phyloP scores from a whole-genome alignment of 2,888 invertebrate genomes.

The Limnephilus auricula region DNA sequence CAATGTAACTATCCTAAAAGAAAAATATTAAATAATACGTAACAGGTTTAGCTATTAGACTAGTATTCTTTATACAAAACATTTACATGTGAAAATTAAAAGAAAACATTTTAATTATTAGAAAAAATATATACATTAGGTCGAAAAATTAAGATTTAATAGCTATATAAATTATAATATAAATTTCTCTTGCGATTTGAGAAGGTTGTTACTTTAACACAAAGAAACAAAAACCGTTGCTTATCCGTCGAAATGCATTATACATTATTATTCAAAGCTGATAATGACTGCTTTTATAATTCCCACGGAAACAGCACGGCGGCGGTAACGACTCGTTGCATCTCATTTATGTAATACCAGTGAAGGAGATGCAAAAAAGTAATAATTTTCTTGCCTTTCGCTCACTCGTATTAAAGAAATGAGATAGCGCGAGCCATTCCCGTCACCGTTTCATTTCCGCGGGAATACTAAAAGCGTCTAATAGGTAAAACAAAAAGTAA shows the following conservation, averaged over 20 bases:
- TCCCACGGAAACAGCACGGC: no score
- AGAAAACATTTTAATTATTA: slow-evolving; percentile 40
- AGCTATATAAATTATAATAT: no score
- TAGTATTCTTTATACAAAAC: slow-evolving; percentile 64
- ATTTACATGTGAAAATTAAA: slow-evolving; percentile 58
- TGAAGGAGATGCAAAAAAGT: no score
- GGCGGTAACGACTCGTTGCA: no score
- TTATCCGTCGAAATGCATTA: neutral
- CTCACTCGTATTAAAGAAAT: no score
- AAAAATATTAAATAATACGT: slow-evolving; percentile 13
- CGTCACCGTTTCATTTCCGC: no score
- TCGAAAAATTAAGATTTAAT: neutral
- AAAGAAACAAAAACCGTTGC: neutral
- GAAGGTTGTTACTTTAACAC: neutral
- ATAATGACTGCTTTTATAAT: no score
- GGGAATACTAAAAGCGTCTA: no score
- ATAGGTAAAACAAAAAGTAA: neutral
- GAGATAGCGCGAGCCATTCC: no score
- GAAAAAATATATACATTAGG: slow-evolving; percentile 37
- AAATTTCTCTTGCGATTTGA: neutral
- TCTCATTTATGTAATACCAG: no score
- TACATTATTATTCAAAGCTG: neutral
- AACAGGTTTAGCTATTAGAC: slow-evolving; percentile 55
- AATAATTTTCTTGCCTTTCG: no score
- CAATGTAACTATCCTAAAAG: neutral